Percentiles rank a stretch among this genome's conserved stretches.
Conservation (phyloP, 1,140 invertebrate genomes). For the Metopolophium dirhodum region DNA sequence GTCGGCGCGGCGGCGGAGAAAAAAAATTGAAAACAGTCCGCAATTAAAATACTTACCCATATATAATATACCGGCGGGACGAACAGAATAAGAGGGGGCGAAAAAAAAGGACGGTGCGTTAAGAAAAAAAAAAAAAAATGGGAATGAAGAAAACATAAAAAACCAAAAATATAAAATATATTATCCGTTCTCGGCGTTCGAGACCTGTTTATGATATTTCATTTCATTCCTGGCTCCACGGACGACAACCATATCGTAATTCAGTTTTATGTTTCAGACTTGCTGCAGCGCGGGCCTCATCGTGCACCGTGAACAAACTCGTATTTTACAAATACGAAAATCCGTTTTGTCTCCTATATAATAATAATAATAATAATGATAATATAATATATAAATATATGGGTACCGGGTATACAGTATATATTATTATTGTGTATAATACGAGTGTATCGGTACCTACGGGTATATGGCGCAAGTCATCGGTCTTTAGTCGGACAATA, state of each 20-base stretch:
- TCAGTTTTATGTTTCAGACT: slow-evolving; percentile 53
- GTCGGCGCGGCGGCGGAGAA: background rate
- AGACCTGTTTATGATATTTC: slow-evolving; percentile 56
- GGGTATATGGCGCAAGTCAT: background rate
- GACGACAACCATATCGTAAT: slow-evolving; percentile 51
- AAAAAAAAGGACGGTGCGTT: too few relatives aligned
- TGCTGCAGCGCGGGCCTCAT: background rate
- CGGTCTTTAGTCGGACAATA: background rate
- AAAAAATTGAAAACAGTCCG: background rate
- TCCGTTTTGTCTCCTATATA: slow-evolving; percentile 10
- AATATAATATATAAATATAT: background rate
- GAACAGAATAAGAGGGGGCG: background rate
- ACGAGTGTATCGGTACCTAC: background rate
- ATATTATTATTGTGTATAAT: background rate
- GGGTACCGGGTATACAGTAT: background rate
- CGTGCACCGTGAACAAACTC: slow-evolving; percentile 28
- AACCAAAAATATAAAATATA: slow-evolving; percentile 37
- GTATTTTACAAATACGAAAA: slow-evolving; percentile 53
- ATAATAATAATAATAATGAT: slow-evolving; percentile 5
- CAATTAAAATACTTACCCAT: slow-evolving; percentile 35
- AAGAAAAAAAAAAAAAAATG: background rate
- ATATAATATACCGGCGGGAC: background rate
- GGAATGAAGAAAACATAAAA: background rate
- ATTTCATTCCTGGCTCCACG: slow-evolving; percentile 33
- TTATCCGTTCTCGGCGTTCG: slow-evolving; percentile 27